Evolutionary conservation across 2,888 invertebrate genomes (phyloP).

Genomic region (Cosmorhoe ocellata): DNA sequence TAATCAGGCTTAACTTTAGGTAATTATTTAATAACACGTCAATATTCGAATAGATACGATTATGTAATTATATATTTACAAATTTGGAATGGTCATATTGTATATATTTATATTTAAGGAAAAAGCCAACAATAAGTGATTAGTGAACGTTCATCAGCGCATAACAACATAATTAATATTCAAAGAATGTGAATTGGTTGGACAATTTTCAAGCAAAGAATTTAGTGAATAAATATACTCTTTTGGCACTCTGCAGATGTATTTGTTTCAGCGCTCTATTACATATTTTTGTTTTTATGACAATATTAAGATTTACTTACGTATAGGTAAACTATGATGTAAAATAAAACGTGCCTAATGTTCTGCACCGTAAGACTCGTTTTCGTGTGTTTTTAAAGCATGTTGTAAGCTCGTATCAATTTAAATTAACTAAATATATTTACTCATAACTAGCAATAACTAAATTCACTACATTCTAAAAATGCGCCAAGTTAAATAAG

Average conservation of each 20-base stretch:
- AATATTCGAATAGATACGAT: constrained; percentile 6
- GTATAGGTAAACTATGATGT: not conserved
- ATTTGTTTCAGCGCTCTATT: no score
- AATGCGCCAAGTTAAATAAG: constrained; percentile 12
- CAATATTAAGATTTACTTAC: no score
- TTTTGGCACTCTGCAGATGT: no score
- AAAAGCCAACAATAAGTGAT: not conserved
- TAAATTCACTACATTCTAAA: constrained; percentile 36
- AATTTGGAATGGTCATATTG: constrained; percentile 32
- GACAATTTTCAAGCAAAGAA: no score
- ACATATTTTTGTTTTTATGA: no score
- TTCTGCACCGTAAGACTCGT: constrained; percentile 15
- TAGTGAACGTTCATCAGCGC: no score
- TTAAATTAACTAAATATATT: constrained; percentile 52
- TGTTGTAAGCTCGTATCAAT: constrained; percentile 65
- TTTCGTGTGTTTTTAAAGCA: constrained; percentile 53
- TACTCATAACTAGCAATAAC: constrained; percentile 52
- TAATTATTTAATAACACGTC: constrained; percentile 1
- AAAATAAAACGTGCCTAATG: not conserved
- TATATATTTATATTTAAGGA: not conserved
- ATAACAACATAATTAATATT: no score
- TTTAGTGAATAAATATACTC: no score
- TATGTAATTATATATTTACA: constrained; percentile 29
- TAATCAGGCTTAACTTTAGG: not conserved
- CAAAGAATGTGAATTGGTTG: no score